phyloP scores from a whole-genome alignment of 2,113 vertebrate species.

The Muntiacus muntjak region DNA sequence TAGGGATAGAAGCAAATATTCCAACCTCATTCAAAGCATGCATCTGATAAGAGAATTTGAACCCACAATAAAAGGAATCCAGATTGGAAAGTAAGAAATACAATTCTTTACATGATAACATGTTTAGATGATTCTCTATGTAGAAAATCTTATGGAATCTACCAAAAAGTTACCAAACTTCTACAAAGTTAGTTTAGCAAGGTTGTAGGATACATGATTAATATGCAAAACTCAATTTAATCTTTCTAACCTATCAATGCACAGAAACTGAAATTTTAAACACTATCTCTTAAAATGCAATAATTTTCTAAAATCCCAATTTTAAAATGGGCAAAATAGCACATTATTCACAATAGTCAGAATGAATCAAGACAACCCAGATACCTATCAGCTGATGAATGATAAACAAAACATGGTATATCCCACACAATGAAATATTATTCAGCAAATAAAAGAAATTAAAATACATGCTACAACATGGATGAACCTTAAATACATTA shows the following conservation, averaged over 20 bases:
- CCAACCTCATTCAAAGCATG: neutral
- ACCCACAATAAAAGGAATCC: neutral
- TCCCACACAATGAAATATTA: neutral
- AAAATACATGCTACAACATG: neutral
- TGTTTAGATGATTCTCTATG: neutral
- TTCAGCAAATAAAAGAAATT: neutral
- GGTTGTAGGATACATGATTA: neutral
- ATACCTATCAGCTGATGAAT: neutral
- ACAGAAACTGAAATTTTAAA: neutral
- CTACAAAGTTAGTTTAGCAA: neutral
- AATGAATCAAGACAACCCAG: neutral
- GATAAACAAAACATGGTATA: neutral
- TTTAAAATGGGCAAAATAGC: neutral
- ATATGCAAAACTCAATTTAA: neutral
- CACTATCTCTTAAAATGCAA: neutral
- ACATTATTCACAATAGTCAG: neutral
- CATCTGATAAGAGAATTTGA: neutral
- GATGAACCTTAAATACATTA: neutral
- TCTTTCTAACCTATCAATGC: neutral
- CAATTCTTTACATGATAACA: neutral
- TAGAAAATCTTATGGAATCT: neutral
- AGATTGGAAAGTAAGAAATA: neutral
- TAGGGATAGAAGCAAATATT: neutral
- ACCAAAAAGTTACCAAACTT: neutral
- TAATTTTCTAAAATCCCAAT: neutral